Evolutionary conservation across 2,113 vertebrate species (phyloP), one percentile per base, ranked within the genome.

Genomic region (Uria aalge): DNA sequence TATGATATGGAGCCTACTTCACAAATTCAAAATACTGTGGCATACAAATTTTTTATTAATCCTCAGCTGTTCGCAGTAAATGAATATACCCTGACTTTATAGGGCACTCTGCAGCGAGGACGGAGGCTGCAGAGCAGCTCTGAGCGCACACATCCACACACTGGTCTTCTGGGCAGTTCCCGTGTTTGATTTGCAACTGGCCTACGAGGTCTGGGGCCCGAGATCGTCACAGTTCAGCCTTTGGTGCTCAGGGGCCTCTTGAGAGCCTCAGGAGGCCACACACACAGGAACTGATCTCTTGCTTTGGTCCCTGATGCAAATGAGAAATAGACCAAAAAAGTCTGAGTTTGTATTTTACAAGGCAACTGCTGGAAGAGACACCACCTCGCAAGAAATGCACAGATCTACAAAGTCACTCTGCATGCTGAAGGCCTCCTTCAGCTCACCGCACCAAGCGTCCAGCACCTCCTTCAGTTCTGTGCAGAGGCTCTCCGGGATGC

Each of bases 341-440:
- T 45, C 45, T 1, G 24, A 62, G 27, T 4, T 9, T 21, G 4
- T 30, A 62, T 72, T 87, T 97, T 36, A 99, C 85, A 99, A 98
- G 83, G 98, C 98, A 91, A 99, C 98, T 0, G 97, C 98, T 5
- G 98, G 98, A 38, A 99, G 97, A 63, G 96, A 98, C 76, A 99
- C 98, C 10, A 97, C 97, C 56, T 99, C 97, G 10, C 98, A 98
- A 3, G 97, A 97, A 83, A 99, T 92, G 24, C 38, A 63, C 43
- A 99, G 98, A 64, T 99, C 98, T 16, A 97, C 96, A 8, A 99
- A 98, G 92, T 98, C 95, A 24, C 81, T 92, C 97, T 99, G 99
- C 3, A 94, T 86, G 18, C 96, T 40, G 96, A 99, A 99, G 47
- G 92, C 97, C 27, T 97, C 96, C 69, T 88, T 94, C 86, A 99